Percentiles rank a stretch among this genome's conserved stretches.
These are phyloP conservation scores for Silurus glanis DNA, from an alignment of 2,113 vertebrate genomes.

Conservation along the genomic window DNA sequence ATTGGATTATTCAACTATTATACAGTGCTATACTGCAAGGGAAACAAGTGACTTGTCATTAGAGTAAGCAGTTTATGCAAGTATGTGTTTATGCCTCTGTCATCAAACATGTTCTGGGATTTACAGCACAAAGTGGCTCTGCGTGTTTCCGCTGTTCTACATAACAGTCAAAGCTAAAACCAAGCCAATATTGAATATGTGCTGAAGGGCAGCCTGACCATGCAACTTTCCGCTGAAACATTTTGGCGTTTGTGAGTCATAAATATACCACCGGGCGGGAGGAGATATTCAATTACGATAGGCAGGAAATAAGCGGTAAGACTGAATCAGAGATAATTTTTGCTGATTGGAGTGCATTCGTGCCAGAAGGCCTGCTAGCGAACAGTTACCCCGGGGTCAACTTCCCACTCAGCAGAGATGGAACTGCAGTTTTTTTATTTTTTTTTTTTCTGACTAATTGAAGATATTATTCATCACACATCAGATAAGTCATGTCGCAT, in stretches of 20 bases:
- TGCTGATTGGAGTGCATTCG: slow-evolving; percentile 37
- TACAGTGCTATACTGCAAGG: neutral
- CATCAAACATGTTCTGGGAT: neutral
- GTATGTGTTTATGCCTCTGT: neutral
- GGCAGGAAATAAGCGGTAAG: slow-evolving; percentile 12
- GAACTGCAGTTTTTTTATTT: neutral
- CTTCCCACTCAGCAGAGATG: slow-evolving; percentile 38
- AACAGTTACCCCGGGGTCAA: slow-evolving; percentile 45
- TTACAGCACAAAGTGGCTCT: neutral
- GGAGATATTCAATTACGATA: slow-evolving; percentile 47
- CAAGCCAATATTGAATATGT: neutral
- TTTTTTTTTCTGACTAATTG: slow-evolving; percentile 47
- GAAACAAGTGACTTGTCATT: neutral
- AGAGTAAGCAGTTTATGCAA: neutral
- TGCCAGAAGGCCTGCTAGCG: slow-evolving; percentile 41
- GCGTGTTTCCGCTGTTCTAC: neutral
- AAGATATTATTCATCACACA: slow-evolving; percentile 40
- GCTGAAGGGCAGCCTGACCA: neutral
- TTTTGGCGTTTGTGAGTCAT: neutral
- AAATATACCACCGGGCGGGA: neutral
- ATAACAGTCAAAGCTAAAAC: neutral
- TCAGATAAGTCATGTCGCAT: slow-evolving; percentile 39
- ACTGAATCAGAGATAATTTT: slow-evolving; percentile 46
- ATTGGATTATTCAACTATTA: neutral
- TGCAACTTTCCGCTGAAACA: slow-evolving; percentile 1